Conservation (phyloP, 2,888 invertebrate species). For the Octodonta nipae region DNA sequence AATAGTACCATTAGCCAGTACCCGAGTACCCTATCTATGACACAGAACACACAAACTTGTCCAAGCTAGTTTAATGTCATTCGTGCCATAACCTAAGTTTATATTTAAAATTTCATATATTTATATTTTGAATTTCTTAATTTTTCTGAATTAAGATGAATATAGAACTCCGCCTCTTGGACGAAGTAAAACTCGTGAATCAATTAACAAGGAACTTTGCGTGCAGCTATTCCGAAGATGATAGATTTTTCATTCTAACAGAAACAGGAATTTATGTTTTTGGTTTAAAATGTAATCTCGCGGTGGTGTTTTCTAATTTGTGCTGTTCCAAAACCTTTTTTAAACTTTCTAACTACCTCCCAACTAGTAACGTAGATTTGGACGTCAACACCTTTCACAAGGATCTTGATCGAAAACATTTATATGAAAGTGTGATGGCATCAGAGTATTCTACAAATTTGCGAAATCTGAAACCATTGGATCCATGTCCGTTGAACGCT, state of each 20-base stretch:
- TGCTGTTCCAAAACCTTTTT: slow-evolving; percentile 22
- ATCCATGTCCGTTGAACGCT: slow-evolving; percentile 18
- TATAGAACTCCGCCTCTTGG: slow-evolving; percentile 21
- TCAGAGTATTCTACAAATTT: slow-evolving; percentile 22
- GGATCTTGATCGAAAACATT: slow-evolving; percentile 18
- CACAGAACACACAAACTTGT: too few relatives aligned
- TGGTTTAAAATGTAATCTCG: slow-evolving; percentile 21
- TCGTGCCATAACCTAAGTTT: too few relatives aligned
- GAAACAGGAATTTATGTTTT: slow-evolving; percentile 26
- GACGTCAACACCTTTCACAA: slow-evolving; percentile 21
- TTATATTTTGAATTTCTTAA: too few relatives aligned
- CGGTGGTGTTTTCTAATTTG: slow-evolving; percentile 18
- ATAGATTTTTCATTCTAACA: slow-evolving; percentile 24
- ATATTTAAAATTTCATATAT: too few relatives aligned
- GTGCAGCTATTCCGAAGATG: slow-evolving; percentile 25
- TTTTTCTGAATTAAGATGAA: too few relatives aligned
- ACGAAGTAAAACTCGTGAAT: slow-evolving; percentile 21
- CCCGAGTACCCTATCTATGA: too few relatives aligned
- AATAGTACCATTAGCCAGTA: too few relatives aligned
- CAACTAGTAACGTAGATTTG: slow-evolving; percentile 21
- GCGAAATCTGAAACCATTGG: slow-evolving; percentile 14
- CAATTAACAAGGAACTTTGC: slow-evolving; percentile 22
- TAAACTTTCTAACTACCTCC: slow-evolving; percentile 16
- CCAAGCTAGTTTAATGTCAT: too few relatives aligned
- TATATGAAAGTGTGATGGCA: slow-evolving; percentile 23